Conservation (phyloP, 2,113 vertebrate species). For the Anser cygnoides region DNA sequence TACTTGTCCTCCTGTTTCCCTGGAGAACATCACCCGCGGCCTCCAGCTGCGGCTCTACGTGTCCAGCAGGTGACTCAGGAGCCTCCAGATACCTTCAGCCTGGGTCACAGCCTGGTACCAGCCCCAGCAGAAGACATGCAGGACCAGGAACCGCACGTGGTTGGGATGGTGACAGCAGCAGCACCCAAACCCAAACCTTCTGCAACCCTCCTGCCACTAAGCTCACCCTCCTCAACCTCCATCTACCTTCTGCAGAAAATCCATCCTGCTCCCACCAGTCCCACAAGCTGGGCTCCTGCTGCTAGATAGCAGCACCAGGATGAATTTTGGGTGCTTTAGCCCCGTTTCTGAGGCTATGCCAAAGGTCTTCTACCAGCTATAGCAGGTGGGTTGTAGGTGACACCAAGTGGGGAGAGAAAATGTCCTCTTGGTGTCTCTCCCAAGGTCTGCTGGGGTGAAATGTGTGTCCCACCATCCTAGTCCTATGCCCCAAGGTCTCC, state of each 20-base stretch:
- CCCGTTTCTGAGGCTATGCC: rapidly evolving
- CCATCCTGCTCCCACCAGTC: rapidly evolving
- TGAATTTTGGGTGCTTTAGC: not conserved
- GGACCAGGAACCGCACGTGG: not conserved
- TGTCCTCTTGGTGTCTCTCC: not conserved
- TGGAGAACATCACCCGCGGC: not conserved
- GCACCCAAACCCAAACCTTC: not conserved
- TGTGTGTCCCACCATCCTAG: no score
- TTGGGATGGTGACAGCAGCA: not conserved
- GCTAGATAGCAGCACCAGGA: not conserved
- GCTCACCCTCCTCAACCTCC: rapidly evolving
- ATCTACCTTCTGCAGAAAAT: rapidly evolving
- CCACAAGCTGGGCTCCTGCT: not conserved
- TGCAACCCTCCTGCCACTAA: rapidly evolving
- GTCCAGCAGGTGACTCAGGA: not conserved
- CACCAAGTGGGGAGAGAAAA: rapidly evolving
- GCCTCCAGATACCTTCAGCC: not conserved
- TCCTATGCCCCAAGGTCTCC: not conserved
- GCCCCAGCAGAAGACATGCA: not conserved
- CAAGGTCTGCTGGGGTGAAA: not conserved
- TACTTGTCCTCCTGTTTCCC: not conserved
- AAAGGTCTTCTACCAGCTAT: not conserved
- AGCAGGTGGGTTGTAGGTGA: rapidly evolving
- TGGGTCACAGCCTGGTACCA: not conserved
- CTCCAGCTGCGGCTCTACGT: not conserved